A percentile compares a stretch with the other conserved stretches of the same genome.
These are phyloP conservation scores for Australoheros facetus DNA, from an alignment of 2,797 vertebrate species.

Conservation along the genomic window DNA sequence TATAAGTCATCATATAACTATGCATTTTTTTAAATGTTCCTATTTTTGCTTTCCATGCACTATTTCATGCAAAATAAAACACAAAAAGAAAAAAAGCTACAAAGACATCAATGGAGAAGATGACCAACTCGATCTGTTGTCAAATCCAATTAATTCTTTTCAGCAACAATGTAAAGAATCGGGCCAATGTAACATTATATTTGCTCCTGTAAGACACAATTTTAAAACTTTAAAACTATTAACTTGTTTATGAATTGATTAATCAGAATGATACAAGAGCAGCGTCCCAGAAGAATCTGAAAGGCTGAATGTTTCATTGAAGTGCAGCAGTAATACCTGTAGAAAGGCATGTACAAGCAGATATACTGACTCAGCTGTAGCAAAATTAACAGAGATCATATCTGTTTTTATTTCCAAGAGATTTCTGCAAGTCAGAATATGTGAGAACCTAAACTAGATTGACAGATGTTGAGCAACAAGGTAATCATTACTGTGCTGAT, in stretches of 20 bases:
- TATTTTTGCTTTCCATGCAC: background rate
- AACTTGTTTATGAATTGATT: conserved; percentile 1
- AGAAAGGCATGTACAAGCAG: conserved; percentile 20
- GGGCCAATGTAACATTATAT: background rate
- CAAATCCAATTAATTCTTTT: background rate
- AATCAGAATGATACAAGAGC: background rate
- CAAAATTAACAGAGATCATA: conserved; percentile 52
- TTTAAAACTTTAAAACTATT: background rate
- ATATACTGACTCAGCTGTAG: conserved; percentile 47
- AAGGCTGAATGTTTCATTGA: conserved; percentile 10
- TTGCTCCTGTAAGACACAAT: background rate
- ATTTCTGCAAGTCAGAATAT: conserved; percentile 69
- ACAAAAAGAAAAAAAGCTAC: background rate
- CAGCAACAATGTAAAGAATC: background rate
- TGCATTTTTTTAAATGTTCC: too few species aligned
- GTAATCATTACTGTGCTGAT: conserved; percentile 57
- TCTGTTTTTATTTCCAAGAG: conserved; percentile 24
- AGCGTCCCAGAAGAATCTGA: background rate
- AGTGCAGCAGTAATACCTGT: conserved; percentile 6
- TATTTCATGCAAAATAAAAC: background rate
- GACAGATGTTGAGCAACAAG: conserved; percentile 64
- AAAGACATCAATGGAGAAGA: background rate
- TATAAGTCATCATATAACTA: too few species aligned
- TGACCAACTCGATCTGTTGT: background rate
- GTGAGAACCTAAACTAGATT: conserved; percentile 30